These are phyloP conservation scores for Cebidichthys violaceus DNA, from an alignment of 2,113 vertebrate genomes.

Conservation along the genomic window DNA sequence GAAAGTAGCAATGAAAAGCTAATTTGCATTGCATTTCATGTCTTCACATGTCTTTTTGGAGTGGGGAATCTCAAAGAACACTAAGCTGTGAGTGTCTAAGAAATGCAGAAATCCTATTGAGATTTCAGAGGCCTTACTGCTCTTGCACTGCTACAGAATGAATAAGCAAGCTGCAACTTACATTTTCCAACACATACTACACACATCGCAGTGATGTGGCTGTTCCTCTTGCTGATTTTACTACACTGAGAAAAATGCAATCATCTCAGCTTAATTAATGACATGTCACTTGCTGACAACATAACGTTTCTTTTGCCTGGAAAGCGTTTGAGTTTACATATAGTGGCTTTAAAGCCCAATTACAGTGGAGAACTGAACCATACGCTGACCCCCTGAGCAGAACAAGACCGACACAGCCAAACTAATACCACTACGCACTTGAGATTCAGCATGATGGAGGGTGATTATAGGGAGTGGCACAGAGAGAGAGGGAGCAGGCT, in stretches of 20 bases:
- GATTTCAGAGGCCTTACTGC: slow-evolving; percentile 21
- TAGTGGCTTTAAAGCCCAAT: slow-evolving; percentile 53
- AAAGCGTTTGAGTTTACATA: slow-evolving; percentile 29
- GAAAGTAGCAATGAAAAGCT: slow-evolving; percentile 17
- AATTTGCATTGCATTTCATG: slow-evolving; percentile 33
- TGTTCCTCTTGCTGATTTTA: background rate
- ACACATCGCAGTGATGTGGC: background rate
- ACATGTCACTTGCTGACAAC: slow-evolving; percentile 23
- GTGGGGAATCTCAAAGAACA: slow-evolving; percentile 1
- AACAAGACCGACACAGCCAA: slow-evolving; percentile 59
- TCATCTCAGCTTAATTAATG: slow-evolving; percentile 30
- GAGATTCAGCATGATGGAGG: slow-evolving; percentile 53
- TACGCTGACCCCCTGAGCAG: slow-evolving; percentile 43
- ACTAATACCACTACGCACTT: slow-evolving; percentile 42
- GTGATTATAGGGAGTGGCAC: slow-evolving; percentile 45
- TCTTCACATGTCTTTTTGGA: background rate
- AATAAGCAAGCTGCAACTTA: slow-evolving; percentile 36
- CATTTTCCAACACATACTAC: slow-evolving; percentile 3
- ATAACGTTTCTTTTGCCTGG: slow-evolving; percentile 9
- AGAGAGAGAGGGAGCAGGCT: background rate
- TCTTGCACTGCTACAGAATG: background rate
- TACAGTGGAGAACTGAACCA: slow-evolving; percentile 42
- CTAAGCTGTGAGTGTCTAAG: slow-evolving; percentile 1
- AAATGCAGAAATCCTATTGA: slow-evolving; percentile 24
- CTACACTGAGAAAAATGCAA: slow-evolving; percentile 29